Evolutionary conservation across 1,140 invertebrate genomes (phyloP).

Genomic region (Mactra quadrangularis): DNA sequence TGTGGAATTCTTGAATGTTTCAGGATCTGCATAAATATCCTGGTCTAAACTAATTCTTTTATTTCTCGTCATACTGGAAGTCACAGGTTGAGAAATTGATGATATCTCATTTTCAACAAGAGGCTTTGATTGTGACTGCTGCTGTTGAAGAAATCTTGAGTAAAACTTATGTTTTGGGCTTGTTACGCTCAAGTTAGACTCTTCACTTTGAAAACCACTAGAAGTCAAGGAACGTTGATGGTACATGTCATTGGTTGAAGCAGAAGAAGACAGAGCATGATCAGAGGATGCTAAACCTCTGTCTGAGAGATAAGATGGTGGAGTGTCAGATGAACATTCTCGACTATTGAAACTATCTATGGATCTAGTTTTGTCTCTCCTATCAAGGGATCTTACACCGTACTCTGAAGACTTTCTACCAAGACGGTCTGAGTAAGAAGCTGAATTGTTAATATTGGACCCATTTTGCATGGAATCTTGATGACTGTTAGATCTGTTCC

Average conservation of each 20-base stretch:
- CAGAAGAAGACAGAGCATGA: slow-evolving; percentile 22
- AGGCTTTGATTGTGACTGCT: slow-evolving; percentile 40
- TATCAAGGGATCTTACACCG: background rate
- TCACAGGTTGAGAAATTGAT: slow-evolving; percentile 5
- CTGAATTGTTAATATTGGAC: background rate
- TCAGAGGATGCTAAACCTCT: slow-evolving; percentile 43
- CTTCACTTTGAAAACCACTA: slow-evolving; percentile 58
- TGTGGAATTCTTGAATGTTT: slow-evolving; percentile 36
- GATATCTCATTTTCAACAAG: slow-evolving; percentile 54
- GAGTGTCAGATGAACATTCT: slow-evolving; percentile 41
- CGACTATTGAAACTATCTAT: slow-evolving; percentile 29
- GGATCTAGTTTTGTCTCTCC: background rate
- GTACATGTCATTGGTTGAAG: slow-evolving; percentile 16
- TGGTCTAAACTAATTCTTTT: slow-evolving; percentile 47
- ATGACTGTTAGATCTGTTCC: slow-evolving; percentile 14
- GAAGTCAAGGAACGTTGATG: slow-evolving; percentile 39
- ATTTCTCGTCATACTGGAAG: background rate
- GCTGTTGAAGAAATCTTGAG: slow-evolving; percentile 1
- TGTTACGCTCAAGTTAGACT: slow-evolving; percentile 28
- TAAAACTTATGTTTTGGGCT: slow-evolving; percentile 31
- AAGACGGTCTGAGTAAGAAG: background rate
- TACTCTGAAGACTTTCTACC: background rate
- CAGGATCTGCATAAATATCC: slow-evolving; percentile 5
- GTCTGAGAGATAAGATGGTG: slow-evolving; percentile 41
- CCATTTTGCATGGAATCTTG: slow-evolving; percentile 23